Percentiles rank a stretch among this genome's conserved stretches.
Conservation (phyloP, 2,888 invertebrate species). For the Troides helena region DNA sequence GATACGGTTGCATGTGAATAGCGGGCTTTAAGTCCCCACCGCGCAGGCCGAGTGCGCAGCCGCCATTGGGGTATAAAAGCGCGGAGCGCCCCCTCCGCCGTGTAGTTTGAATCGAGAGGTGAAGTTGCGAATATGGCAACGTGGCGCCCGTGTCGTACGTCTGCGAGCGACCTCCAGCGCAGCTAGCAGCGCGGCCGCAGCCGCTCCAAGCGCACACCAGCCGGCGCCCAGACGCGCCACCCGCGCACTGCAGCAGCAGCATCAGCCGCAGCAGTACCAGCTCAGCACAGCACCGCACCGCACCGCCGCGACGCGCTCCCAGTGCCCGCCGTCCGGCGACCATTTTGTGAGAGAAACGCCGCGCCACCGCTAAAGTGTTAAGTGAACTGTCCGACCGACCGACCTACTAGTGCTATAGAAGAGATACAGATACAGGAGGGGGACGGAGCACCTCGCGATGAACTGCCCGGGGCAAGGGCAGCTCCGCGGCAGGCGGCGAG, state of each 20-base stretch:
- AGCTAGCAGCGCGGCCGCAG: slow-evolving; percentile 77
- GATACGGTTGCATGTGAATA: not conserved
- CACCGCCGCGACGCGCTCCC: slow-evolving; percentile 45
- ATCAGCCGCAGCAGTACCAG: slow-evolving; percentile 60
- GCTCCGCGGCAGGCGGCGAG: slow-evolving; percentile 53
- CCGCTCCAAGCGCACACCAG: slow-evolving; percentile 46
- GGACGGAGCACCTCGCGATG: slow-evolving; percentile 38
- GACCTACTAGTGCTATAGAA: not conserved
- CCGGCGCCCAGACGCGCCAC: slow-evolving; percentile 79
- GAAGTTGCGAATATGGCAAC: slow-evolving; percentile 76
- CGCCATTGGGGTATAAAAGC: slow-evolving; percentile 68
- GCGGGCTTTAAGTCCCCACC: slow-evolving; percentile 65
- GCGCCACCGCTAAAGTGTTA: slow-evolving; percentile 54
- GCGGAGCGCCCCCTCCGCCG: slow-evolving; percentile 63
- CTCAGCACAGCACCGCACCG: slow-evolving; percentile 44
- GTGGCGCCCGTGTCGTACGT: slow-evolving; percentile 72
- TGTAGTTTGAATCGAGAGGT: slow-evolving; percentile 78
- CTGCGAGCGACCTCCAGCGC: slow-evolving; percentile 72
- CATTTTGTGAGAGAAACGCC: slow-evolving; percentile 59
- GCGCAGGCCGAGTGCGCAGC: slow-evolving; percentile 64
- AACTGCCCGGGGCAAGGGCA: slow-evolving; percentile 54
- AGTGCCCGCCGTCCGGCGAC: slow-evolving; percentile 53
- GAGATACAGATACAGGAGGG: no score
- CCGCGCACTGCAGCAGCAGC: slow-evolving; percentile 72
- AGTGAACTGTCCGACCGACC: slow-evolving; percentile 48